Conservation (phyloP, 2,113 vertebrate species). For the Notarius quadriscutis region DNA sequence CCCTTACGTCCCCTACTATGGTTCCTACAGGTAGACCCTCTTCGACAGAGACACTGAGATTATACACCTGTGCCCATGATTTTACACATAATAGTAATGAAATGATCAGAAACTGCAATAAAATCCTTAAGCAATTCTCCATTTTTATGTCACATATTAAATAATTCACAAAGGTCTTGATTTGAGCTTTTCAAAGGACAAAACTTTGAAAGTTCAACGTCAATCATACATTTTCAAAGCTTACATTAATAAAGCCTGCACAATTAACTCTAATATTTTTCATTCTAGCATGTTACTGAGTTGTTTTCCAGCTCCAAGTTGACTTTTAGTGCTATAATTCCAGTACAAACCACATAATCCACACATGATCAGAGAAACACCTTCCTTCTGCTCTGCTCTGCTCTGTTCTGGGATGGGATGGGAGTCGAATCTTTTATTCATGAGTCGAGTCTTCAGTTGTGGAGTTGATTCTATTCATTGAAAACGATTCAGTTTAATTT, state of each 20-base stretch:
- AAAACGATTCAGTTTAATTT: background rate
- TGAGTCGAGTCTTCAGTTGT: background rate
- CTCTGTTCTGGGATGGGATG: background rate
- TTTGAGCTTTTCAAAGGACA: background rate
- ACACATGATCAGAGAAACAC: background rate
- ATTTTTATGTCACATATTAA: conserved; percentile 13
- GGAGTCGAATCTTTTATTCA: background rate
- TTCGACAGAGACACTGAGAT: conserved; percentile 80
- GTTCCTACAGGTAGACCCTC: conserved; percentile 84
- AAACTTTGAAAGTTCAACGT: background rate
- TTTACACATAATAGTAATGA: conserved; percentile 52
- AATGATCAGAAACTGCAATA: conserved; percentile 47
- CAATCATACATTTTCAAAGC: background rate
- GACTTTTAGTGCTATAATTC: background rate
- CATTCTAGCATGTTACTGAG: background rate
- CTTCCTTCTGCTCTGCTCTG: background rate
- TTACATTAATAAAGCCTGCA: background rate
- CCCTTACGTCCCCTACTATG: conserved; percentile 83
- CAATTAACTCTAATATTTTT: background rate
- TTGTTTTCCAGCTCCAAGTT: background rate
- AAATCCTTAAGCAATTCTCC: background rate
- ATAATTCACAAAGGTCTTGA: background rate
- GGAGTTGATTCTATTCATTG: background rate
- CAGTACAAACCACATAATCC: background rate
- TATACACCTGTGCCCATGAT: conserved; percentile 74